Conservation (phyloP, 2,888 invertebrate species). For the Homarus gammarus region DNA sequence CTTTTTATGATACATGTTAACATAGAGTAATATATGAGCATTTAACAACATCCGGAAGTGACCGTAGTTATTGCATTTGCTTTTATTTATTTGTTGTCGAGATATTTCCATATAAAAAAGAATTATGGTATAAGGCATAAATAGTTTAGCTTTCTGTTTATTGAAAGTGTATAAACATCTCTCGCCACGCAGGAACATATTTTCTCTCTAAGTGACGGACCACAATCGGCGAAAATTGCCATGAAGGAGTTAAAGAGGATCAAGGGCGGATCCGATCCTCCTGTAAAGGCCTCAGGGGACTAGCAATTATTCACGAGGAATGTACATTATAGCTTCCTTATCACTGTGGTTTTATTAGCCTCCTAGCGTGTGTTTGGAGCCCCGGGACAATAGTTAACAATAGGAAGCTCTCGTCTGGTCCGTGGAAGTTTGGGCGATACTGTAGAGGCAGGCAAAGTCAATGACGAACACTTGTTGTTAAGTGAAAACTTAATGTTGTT, state of each 20-base stretch:
- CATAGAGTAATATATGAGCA: too few relatives aligned
- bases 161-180: too few relatives aligned
- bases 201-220: background rate
- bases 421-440: background rate
- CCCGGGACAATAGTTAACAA: background rate
- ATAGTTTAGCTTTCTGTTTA: too few relatives aligned
- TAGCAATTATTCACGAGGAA: conserved; percentile 9
- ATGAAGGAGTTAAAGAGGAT: conserved; percentile 36
- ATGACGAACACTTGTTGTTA: background rate
- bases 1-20: too few relatives aligned
- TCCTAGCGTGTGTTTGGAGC: background rate
- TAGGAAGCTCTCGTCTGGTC: background rate
- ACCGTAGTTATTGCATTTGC: too few relatives aligned
- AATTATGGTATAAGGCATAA: too few relatives aligned
- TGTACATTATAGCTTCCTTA: conserved; percentile 20
- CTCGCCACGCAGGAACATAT: background rate
- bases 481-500: background rate
- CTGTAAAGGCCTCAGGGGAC: background rate
- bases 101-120: too few relatives aligned
- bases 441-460: background rate
- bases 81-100: too few relatives aligned
- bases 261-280: background rate
- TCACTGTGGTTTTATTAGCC: conserved; percentile 1
- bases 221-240: conserved; percentile 29
- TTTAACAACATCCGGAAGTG: too few relatives aligned